phyloP scores from a whole-genome alignment of 2,113 vertebrate species.

The Thymallus thymallus region DNA sequence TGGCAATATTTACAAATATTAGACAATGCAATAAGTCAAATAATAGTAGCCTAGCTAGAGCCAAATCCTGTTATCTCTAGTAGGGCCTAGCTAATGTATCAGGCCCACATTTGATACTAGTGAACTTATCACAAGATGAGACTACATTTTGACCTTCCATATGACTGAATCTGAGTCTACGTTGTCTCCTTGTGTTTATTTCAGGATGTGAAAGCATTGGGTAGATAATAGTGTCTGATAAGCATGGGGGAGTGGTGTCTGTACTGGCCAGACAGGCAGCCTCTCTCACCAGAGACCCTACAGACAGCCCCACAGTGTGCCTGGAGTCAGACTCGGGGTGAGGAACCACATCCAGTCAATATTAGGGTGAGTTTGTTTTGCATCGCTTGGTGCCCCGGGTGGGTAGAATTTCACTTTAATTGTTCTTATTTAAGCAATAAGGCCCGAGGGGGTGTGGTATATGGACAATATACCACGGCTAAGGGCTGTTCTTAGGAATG shows the following conservation, averaged over 20 bases:
- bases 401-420: no score
- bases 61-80: not conserved
- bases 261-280: constrained; percentile 91
- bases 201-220: no score
- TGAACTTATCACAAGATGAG: no score
- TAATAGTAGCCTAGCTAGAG: not conserved
- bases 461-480: no score
- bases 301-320: constrained; percentile 89
- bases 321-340: constrained; percentile 93
- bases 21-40: not conserved
- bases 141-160: no score
- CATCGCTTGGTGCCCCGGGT: no score
- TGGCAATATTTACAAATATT: not conserved
- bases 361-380: not conserved
- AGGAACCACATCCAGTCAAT: constrained; percentile 42
- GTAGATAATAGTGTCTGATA: no score
- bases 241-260: constrained; percentile 90
- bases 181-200: not conserved
- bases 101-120: no score
- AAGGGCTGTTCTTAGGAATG: no score
- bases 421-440: no score
- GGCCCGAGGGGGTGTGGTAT: no score
- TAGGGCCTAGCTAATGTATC: not conserved
- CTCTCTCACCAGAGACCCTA: constrained; percentile 85
- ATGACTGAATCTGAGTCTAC: not conserved